These are phyloP conservation scores for Anomalospiza imberbis DNA, from an alignment of 2,797 vertebrate genomes.

Conservation along the genomic window DNA sequence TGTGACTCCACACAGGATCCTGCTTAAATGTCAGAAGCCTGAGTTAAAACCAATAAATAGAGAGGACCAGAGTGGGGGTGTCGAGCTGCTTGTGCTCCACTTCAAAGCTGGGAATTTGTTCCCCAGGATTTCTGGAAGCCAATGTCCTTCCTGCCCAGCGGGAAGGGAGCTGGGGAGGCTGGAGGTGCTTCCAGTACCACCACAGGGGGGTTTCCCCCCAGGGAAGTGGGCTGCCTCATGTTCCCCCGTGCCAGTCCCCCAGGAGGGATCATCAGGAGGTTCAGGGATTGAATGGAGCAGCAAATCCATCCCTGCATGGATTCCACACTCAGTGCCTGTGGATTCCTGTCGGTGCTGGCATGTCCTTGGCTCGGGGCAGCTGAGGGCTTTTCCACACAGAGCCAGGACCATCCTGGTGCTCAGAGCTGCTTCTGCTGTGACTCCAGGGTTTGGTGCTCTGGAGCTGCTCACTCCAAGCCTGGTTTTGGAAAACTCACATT, in stretches of 20 bases:
- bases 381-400: fast-evolving
- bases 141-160: not conserved
- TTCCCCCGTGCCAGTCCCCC: fast-evolving
- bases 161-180: not conserved
- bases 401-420: not conserved
- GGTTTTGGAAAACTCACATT: not conserved
- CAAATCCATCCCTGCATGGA: not conserved
- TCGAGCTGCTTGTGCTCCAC: not conserved
- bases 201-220: not conserved
- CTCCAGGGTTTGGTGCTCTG: fast-evolving
- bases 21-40: not conserved
- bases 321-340: fast-evolving
- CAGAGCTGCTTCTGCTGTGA: fast-evolving
- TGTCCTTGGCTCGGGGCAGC: fast-evolving
- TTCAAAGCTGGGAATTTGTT: not conserved
- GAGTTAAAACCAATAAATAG: not conserved
- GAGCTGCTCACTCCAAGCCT: not conserved
- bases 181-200: not conserved
- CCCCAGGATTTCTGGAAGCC: not conserved
- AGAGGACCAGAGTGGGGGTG: not conserved
- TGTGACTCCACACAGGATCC: not conserved
- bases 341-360: fast-evolving
- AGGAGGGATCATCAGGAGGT: not conserved
- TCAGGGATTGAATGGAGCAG: not conserved
- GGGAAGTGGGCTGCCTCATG: not conserved